Evolutionary conservation across 2,888 invertebrate genomes (phyloP).

Genomic region (Sesamia inferens): DNA sequence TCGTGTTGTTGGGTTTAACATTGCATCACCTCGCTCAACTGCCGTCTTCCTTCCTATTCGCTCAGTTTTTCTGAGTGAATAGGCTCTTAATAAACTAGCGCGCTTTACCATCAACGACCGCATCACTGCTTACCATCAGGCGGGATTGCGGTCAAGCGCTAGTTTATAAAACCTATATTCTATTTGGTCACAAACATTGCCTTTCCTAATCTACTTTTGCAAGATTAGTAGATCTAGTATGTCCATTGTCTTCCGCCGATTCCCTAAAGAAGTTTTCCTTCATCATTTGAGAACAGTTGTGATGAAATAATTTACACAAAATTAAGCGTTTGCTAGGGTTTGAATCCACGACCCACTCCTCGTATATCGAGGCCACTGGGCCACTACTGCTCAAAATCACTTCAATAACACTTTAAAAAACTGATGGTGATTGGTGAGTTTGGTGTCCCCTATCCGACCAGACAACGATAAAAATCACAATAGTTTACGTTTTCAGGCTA

Average conservation of each 20-base stretch:
- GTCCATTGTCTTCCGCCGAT: background rate
- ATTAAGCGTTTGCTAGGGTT: background rate
- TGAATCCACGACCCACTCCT: background rate
- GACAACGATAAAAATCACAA: background rate
- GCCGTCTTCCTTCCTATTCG: too few species aligned
- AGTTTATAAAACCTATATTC: too few species aligned
- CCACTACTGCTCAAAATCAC: background rate
- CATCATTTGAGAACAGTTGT: background rate
- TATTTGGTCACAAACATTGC: background rate
- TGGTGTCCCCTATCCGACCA: background rate
- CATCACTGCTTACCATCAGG: too few species aligned
- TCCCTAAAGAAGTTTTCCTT: background rate
- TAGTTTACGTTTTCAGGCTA: background rate
- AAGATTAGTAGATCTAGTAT: too few species aligned
- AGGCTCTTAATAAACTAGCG: too few species aligned
- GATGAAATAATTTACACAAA: background rate
- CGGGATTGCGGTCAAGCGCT: too few species aligned
- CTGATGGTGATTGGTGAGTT: background rate
- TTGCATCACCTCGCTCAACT: too few species aligned
- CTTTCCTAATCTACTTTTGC: too few species aligned
- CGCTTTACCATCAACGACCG: too few species aligned
- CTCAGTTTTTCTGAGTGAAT: too few species aligned
- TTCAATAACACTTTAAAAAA: background rate
- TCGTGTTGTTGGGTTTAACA: too few species aligned
- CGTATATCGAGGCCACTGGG: background rate